Percentiles rank a stretch among this genome's conserved stretches.
These are phyloP conservation scores for Teleogryllus occipitalis DNA, from an alignment of 1,140 invertebrate species.

Conservation along the genomic window DNA sequence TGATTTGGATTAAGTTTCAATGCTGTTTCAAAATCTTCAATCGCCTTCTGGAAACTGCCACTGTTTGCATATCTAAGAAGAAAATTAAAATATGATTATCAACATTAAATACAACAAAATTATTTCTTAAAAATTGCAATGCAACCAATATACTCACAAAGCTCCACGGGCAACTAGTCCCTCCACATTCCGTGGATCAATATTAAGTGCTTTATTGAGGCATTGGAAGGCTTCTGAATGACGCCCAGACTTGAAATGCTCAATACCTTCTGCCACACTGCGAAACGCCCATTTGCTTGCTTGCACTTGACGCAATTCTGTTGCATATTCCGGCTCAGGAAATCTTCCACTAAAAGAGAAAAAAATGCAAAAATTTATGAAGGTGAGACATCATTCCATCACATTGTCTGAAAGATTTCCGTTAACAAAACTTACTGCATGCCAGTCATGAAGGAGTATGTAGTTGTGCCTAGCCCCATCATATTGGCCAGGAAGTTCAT, in stretches of 20 bases:
- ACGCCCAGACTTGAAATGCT: conserved; percentile 84
- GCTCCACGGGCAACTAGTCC: conserved; percentile 88
- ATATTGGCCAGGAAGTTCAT: conserved; percentile 66
- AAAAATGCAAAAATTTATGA: neutral
- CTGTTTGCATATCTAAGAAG: conserved; percentile 75
- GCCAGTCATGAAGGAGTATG: conserved; percentile 64
- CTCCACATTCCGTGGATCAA: conserved; percentile 89
- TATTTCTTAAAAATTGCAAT: neutral
- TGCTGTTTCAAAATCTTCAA: conserved; percentile 89
- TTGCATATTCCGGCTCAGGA: conserved; percentile 68
- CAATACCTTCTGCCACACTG: conserved; percentile 85
- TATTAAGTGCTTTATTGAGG: conserved; percentile 84
- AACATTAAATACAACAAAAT: neutral
- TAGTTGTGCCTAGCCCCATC: conserved; percentile 58
- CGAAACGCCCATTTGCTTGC: conserved; percentile 88
- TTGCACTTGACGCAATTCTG: conserved; percentile 75
- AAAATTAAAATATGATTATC: conserved; percentile 14
- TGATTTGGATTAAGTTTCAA: conserved; percentile 80
- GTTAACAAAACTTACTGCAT: conserved; percentile 49
- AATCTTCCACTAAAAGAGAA: conserved; percentile 55
- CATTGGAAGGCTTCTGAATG: conserved; percentile 91
- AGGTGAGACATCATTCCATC: neutral
- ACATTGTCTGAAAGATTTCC: neutral
- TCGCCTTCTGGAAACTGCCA: conserved; percentile 84
- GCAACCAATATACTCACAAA: conserved; percentile 46